phyloP scores from a whole-genome alignment of 2,113 vertebrate species.

The Dipodomys ordii region DNA sequence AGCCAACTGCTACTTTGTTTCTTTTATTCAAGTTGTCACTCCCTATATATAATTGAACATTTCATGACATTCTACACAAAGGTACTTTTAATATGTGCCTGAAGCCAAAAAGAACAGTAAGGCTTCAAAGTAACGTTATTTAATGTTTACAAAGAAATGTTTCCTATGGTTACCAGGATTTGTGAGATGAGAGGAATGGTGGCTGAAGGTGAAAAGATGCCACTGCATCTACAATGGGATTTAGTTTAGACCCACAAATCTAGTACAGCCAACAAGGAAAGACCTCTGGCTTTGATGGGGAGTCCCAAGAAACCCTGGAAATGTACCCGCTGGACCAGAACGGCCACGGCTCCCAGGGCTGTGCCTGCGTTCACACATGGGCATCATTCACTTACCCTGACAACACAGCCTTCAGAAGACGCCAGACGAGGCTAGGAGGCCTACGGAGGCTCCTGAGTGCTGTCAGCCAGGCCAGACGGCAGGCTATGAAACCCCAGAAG shows the following conservation, averaged over 20 bases:
- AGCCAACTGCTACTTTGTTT: conserved; percentile 36
- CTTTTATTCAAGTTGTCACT: conserved; percentile 59
- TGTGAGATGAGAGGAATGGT: neutral
- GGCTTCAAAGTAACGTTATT: conserved; percentile 65
- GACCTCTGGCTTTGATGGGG: neutral
- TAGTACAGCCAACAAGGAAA: neutral
- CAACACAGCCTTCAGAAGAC: neutral
- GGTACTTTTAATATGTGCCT: conserved; percentile 4
- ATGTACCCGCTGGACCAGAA: neutral
- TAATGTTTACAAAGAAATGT: conserved; percentile 44
- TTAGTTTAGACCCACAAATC: neutral
- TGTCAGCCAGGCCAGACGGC: too few species aligned
- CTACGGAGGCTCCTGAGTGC: too few species aligned
- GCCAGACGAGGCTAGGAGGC: neutral
- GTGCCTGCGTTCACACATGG: neutral
- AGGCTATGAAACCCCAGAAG: neutral
- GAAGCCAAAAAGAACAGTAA: conserved; percentile 7
- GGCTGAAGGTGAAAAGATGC: conserved; percentile 28
- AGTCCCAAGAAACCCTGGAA: neutral
- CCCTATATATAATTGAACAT: conserved; percentile 35
- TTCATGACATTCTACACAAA: conserved; percentile 49
- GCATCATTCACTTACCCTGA: neutral
- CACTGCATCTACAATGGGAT: neutral
- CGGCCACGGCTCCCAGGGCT: neutral
- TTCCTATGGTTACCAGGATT: conserved; percentile 47